These are phyloP conservation scores for Falco naumanni DNA, from an alignment of 2,797 vertebrate genomes.

Conservation along the genomic window DNA sequence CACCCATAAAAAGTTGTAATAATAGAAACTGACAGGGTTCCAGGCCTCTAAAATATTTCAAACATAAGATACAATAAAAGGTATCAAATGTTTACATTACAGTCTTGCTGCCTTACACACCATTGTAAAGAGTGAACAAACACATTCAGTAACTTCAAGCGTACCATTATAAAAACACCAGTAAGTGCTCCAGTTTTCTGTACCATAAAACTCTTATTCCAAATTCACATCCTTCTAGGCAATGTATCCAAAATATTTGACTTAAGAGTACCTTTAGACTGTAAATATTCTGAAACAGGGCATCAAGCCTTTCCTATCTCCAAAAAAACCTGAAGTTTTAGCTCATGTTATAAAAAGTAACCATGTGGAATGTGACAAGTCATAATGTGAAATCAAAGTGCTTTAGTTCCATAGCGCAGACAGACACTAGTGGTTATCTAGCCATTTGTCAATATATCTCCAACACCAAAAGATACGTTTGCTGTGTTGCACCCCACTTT, in stretches of 20 bases:
- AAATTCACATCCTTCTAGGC: slow-evolving; percentile 47
- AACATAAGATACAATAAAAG: slow-evolving; percentile 45
- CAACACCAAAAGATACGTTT: background rate
- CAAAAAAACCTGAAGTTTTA: background rate
- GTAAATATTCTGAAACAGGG: slow-evolving; percentile 31
- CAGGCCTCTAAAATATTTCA: slow-evolving; percentile 41
- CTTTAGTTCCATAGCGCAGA: slow-evolving; percentile 39
- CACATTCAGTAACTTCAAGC: slow-evolving; percentile 53
- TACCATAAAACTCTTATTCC: slow-evolving; percentile 59
- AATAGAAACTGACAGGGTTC: slow-evolving; percentile 51
- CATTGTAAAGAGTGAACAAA: slow-evolving; percentile 28
- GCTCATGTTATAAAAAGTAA: slow-evolving; percentile 57
- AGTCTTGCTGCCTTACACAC: slow-evolving; percentile 51
- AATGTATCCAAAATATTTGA: slow-evolving; percentile 48
- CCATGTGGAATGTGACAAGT: slow-evolving; percentile 61
- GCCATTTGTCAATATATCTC: background rate
- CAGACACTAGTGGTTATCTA: slow-evolving; percentile 1
- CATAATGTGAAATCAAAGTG: slow-evolving; percentile 62
- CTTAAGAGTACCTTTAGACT: slow-evolving; percentile 21
- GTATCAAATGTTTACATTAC: slow-evolving; percentile 45
- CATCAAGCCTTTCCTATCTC: background rate
- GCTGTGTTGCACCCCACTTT: background rate
- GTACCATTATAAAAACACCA: slow-evolving; percentile 34
- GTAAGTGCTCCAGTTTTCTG: slow-evolving; percentile 33
- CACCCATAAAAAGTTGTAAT: slow-evolving; percentile 35